Evolutionary conservation across 2,113 vertebrate genomes (phyloP).

Genomic region (Epinephelus moara): DNA sequence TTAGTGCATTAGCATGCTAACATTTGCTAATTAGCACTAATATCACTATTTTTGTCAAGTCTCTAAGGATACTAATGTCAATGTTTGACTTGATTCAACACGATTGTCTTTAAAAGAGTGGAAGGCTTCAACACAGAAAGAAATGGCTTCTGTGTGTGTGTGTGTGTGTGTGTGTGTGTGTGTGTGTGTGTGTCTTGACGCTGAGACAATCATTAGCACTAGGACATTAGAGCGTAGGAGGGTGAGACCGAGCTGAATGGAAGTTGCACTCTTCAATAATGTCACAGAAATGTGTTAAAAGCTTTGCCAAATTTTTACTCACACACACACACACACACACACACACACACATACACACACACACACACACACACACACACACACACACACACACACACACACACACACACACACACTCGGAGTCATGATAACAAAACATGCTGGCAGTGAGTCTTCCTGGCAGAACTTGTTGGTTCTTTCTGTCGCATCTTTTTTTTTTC

Average conservation of each 20-base stretch:
- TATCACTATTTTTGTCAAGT: too few species aligned
- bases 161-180: slow-evolving; percentile 1
- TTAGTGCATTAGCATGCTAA: neutral
- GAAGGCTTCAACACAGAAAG: slow-evolving; percentile 13
- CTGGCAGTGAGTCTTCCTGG: neutral
- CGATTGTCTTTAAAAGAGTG: neutral
- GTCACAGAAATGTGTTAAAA: slow-evolving; percentile 58
- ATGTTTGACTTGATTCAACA: too few species aligned
- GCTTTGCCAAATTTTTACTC: slow-evolving; percentile 1
- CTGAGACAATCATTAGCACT: slow-evolving; percentile 56
- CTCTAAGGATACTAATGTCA: neutral
- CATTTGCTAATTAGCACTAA: neutral
- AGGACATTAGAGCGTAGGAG: slow-evolving; percentile 47
- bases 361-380: slow-evolving; percentile 11
- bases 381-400: slow-evolving; percentile 14
- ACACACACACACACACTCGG: slow-evolving; percentile 10
- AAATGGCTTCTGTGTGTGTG: neutral
- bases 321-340: slow-evolving; percentile 22
- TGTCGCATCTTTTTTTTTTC: neutral
- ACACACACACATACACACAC: slow-evolving; percentile 15
- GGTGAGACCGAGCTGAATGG: slow-evolving; percentile 50
- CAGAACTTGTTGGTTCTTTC: neutral
- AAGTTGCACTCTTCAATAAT: slow-evolving; percentile 45
- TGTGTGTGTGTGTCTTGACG: slow-evolving; percentile 15
- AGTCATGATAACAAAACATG: neutral